Evolutionary conservation across 2,797 vertebrate genomes (phyloP).

Genomic region (Phataginus tricuspis): DNA sequence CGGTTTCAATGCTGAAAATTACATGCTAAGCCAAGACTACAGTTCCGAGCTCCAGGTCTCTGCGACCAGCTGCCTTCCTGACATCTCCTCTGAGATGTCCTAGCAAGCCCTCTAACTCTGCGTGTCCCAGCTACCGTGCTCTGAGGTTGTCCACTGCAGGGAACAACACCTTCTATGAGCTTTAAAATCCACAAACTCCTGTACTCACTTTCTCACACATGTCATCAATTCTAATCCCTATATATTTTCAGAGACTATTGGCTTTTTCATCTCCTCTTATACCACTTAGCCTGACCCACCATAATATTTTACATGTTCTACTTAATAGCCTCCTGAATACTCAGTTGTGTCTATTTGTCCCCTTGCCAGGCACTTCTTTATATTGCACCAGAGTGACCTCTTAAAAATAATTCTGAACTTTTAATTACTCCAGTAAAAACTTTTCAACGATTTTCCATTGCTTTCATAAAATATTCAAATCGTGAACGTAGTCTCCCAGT

Average conservation of each 20-base stretch:
- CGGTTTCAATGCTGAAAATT: neutral
- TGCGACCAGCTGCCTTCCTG: neutral
- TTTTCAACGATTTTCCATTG: neutral
- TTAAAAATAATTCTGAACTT: slow-evolving; percentile 8
- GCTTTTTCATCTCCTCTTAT: neutral
- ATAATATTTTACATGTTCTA: neutral
- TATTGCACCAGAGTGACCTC: neutral
- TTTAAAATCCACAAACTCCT: neutral
- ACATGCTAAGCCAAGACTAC: neutral
- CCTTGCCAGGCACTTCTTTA: neutral
- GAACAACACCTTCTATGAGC: neutral
- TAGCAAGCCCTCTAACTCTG: neutral
- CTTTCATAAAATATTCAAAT: neutral
- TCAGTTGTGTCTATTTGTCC: neutral
- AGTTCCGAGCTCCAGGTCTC: neutral
- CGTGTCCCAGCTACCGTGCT: neutral
- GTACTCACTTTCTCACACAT: neutral
- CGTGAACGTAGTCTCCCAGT: neutral
- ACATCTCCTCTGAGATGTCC: neutral
- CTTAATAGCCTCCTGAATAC: neutral
- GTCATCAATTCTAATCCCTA: neutral
- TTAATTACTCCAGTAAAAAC: neutral
- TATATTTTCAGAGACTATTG: neutral
- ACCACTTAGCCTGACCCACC: neutral
- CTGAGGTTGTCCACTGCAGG: neutral